Conservation (phyloP, 1,140 invertebrate genomes). For the Nilaparvata lugens region DNA sequence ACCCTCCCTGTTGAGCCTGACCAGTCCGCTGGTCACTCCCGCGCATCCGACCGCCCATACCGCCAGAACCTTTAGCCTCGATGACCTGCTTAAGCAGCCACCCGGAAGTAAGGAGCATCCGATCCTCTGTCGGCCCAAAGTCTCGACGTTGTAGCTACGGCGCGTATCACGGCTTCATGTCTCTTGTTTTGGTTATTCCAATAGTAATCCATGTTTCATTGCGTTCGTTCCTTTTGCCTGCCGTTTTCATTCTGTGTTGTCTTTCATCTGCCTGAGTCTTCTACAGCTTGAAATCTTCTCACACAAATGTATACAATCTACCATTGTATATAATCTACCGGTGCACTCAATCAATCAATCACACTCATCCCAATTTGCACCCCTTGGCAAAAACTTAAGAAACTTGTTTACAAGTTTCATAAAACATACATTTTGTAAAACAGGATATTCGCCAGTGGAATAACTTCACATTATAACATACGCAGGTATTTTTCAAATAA, state of each 20-base stretch:
- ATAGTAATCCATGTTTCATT: slow-evolving; percentile 9
- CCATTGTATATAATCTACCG: too few species aligned
- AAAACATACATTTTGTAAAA: too few species aligned
- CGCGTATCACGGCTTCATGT: slow-evolving; percentile 2
- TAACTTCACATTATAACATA: too few species aligned
- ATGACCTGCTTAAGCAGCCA: slow-evolving; percentile 66
- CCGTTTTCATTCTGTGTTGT: slow-evolving; percentile 9
- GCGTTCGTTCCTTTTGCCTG: slow-evolving; percentile 24
- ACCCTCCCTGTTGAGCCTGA: slow-evolving; percentile 63
- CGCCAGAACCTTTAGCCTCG: slow-evolving; percentile 67
- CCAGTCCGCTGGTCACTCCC: slow-evolving; percentile 43
- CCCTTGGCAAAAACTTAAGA: too few species aligned
- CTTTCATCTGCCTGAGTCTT: not conserved
- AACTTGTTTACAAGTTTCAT: too few species aligned
- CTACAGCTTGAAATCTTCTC: too few species aligned
- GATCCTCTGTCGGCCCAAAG: slow-evolving; percentile 8
- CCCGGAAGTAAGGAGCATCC: slow-evolving; percentile 52
- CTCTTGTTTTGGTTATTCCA: slow-evolving; percentile 10
- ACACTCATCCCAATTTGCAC: too few species aligned
- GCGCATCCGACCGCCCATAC: too few species aligned
- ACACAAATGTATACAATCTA: too few species aligned
- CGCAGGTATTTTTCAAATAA: too few species aligned
- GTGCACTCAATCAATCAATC: too few species aligned
- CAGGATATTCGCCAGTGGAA: too few species aligned
- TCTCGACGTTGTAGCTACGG: not conserved